Base-by-base conservation (phyloP, 2,113 vertebrate species). In the Varanus komodoensis region DNA sequence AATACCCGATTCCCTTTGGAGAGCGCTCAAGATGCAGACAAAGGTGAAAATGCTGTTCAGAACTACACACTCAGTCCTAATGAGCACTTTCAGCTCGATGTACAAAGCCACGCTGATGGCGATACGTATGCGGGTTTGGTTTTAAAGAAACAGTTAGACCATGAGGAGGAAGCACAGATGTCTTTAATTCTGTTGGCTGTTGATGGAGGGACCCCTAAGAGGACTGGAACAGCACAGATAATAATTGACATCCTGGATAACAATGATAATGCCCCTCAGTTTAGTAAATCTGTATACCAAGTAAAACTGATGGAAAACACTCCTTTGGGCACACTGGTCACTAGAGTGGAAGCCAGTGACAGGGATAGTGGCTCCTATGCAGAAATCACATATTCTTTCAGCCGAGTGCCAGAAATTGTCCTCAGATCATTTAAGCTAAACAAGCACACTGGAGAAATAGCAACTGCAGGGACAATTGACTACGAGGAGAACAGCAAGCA, bases 1-100 rank as follows among this genome's bases (percentile, higher is more conserved):
- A 29, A 85, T 29, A 78, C 61, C 1, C 25, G 0, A 25, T 89
- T 89, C 54, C 80, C 80, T 64, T 75, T 89, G 54, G 80, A 89
- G 9, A 25, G 1, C 48, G 88, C 88, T 14, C 50, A 89, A 15
- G 88, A 89, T 83, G 38, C 29, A 75, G 88, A 89, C 69, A 67
- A 74, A 89, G 88, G 80, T 6, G 38, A 89, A 83, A 89, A 89
- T 83, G 38, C 80, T n/a, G n/a, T 89, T 32, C 80, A 83, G 88
- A 83, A 61, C 21, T 89, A 89, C 52, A 83, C 54, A 6, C 48
- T 89, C 23, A 89, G 69, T 74, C 5, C 34, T 7, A 83, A n/a
- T 15, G 52, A 75, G 17, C 48, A 83, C 83, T 89, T 89, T 83
- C 21, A 34, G 52, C 25, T 89, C 5, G 34, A 83, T 25, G 32